Conservation (phyloP, 2,888 invertebrate genomes). For the Spilosoma lubricipeda region DNA sequence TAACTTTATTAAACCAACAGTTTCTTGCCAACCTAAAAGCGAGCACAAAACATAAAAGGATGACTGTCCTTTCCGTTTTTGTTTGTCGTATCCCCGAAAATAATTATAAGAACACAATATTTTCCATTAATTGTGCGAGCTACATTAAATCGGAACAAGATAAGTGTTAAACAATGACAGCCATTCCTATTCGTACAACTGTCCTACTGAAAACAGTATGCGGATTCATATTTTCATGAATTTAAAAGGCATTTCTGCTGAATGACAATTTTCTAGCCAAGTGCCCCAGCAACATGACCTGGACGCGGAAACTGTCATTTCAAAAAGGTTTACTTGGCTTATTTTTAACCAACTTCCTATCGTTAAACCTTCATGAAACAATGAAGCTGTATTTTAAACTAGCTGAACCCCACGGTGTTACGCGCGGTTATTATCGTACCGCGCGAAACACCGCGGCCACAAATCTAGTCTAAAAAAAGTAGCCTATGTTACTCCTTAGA, state of each 20-base stretch:
- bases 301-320: no score
- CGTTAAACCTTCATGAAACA: constrained; percentile 2
- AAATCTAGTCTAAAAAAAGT: no score
- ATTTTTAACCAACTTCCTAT: no score
- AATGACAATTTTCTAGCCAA: no score
- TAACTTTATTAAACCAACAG: neutral
- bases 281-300: no score
- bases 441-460: no score
- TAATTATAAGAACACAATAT: neutral
- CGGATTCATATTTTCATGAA: no score
- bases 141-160: neutral
- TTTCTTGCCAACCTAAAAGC: neutral
- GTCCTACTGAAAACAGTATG: neutral
- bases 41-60: neutral
- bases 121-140: neutral
- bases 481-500: no score
- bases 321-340: no score
- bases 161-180: neutral
- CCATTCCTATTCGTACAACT: neutral
- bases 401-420: no score
- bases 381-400: constrained; percentile 29
- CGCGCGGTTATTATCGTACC: no score
- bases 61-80: neutral
- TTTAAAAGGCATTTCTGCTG: no score
- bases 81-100: neutral